Conservation (phyloP, 1,140 invertebrate species). For the Drosophila kikkawai region DNA sequence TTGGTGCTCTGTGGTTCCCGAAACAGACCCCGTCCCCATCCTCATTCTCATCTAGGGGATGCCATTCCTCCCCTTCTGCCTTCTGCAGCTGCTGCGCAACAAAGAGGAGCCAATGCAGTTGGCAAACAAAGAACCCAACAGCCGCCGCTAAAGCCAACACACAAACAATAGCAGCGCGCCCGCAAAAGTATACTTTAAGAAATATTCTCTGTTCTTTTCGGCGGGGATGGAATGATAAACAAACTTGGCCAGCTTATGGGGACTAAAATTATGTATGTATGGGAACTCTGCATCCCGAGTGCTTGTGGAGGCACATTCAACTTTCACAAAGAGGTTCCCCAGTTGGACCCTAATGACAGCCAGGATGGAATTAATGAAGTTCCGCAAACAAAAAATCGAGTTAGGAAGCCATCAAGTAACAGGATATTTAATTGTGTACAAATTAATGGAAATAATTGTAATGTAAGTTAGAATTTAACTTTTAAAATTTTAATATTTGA, state of each 20-base stretch:
- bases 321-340: conserved; percentile 28
- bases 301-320: conserved; percentile 38
- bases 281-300: conserved; percentile 6
- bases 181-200: conserved; percentile 76
- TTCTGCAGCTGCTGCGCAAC: conserved; percentile 42
- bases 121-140: conserved; percentile 62
- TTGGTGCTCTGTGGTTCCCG: conserved; percentile 22
- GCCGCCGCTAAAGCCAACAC: conserved; percentile 42
- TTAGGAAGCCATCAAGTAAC: conserved; percentile 5
- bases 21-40: conserved; percentile 3
- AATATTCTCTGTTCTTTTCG: conserved; percentile 35
- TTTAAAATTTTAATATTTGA: background rate
- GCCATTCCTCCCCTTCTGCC: background rate
- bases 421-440: background rate
- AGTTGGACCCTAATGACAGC: conserved; percentile 10
- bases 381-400: conserved; percentile 4
- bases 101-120: conserved; percentile 72
- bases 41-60: too few relatives aligned
- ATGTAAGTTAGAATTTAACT: background rate
- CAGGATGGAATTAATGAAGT: conserved; percentile 22
- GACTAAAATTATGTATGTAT: conserved; percentile 48
- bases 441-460: background rate
- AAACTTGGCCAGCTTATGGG: conserved; percentile 49
- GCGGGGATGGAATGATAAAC: conserved; percentile 41
- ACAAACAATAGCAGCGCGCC: conserved; percentile 62